Evolutionary conservation across 2,888 invertebrate genomes (phyloP).

Genomic region (Drosophila anomelani): DNA sequence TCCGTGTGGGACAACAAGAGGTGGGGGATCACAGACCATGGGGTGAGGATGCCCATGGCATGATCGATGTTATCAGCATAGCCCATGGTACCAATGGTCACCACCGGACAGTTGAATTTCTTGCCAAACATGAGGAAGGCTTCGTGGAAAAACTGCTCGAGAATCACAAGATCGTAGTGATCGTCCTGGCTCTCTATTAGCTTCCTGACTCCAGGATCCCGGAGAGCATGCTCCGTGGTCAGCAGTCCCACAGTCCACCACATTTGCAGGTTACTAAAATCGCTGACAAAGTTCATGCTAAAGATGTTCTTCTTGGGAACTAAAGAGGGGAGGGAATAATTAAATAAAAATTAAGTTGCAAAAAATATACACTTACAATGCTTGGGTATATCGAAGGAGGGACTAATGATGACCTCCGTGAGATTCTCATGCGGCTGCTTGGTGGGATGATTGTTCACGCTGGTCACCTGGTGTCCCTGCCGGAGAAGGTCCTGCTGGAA

Average conservation of each 20-base stretch:
- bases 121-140: constrained; percentile 84
- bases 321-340: constrained; percentile 31
- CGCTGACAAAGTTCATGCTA: constrained; percentile 81
- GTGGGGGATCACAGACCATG: constrained; percentile 83
- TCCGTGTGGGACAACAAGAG: constrained; percentile 81
- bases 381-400: constrained; percentile 82
- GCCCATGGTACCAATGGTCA: constrained; percentile 84
- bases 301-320: constrained; percentile 83
- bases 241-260: constrained; percentile 81
- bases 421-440: constrained; percentile 84
- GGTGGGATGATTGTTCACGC: constrained; percentile 81
- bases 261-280: constrained; percentile 81
- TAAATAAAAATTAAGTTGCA: neutral
- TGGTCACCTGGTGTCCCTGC: constrained; percentile 85
- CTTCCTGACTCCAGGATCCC: constrained; percentile 74
- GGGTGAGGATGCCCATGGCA: constrained; percentile 83
- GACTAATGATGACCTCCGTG: constrained; percentile 83
- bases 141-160: constrained; percentile 85
- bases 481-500: constrained; percentile 81
- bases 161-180: constrained; percentile 84
- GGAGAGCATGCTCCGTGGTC: constrained; percentile 82
- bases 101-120: constrained; percentile 84
- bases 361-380: constrained; percentile 75
- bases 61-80: constrained; percentile 84
- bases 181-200: constrained; percentile 81